Conservation (phyloP, 2,113 vertebrate genomes). For the Phrynosoma platyrhinos region DNA sequence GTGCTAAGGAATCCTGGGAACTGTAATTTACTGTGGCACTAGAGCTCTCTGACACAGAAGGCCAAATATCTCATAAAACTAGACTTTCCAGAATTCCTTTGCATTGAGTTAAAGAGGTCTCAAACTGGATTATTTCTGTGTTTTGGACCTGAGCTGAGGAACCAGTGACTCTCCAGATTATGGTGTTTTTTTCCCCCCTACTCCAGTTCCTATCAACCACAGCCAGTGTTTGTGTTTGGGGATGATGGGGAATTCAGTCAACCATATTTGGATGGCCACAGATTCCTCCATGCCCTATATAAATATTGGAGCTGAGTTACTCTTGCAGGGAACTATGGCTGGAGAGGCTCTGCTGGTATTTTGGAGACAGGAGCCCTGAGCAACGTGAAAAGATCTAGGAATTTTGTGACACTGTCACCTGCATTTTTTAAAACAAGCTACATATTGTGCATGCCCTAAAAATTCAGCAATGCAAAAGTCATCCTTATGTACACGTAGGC, state of each 20-base stretch:
- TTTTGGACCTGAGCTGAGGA: too few relatives aligned
- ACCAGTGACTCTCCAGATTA: neutral
- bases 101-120: too few relatives aligned
- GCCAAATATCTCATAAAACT: too few relatives aligned
- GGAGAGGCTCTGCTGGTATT: neutral
- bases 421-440: neutral
- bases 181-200: too few relatives aligned
- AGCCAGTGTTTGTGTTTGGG: neutral
- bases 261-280: neutral
- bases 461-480: slow-evolving; percentile 2
- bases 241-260: neutral
- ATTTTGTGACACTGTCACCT: slow-evolving; percentile 60
- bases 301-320: neutral
- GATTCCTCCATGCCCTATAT: neutral
- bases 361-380: slow-evolving; percentile 9
- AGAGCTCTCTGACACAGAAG: too few relatives aligned
- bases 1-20: too few relatives aligned
- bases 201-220: neutral
- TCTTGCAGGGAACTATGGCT: neutral
- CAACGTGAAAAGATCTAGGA: slow-evolving; percentile 20
- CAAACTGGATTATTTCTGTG: too few relatives aligned
- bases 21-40: too few relatives aligned
- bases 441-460: slow-evolving; percentile 1
- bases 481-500: too few relatives aligned
- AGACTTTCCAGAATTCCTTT: too few relatives aligned